Evolutionary conservation across 2,797 vertebrate genomes (phyloP), one percentile per base, ranked within the genome.

Genomic region (Agapornis canus): DNA sequence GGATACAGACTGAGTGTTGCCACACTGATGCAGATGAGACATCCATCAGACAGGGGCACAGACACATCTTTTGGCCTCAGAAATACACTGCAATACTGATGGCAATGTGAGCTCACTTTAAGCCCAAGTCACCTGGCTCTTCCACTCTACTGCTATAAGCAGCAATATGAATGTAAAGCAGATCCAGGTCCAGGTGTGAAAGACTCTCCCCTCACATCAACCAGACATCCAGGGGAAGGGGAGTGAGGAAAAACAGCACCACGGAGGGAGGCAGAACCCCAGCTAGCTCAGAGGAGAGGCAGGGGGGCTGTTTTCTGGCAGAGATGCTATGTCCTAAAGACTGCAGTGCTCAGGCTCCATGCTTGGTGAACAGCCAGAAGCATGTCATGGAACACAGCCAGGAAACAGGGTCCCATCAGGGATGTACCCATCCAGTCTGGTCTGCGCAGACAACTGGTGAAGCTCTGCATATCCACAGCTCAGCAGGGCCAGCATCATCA

Each of bases 381-480:
- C 1, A 0, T 7, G 2, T 14, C 20, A n/a, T 1, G 5, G 61
- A 80, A 71, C 19, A 59, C 39, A 75, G 48, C 6, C 37, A 49
- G 71, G 59, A 39, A 65, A 72, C 1, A 48, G 45, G 5, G 10
- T 77, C 31, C 10, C 21, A 49, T 11, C 19, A 73, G 35, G 31
- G 75, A 43, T 13, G 29, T 18, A 54, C 27, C 35, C 26, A 15
- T 32, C 45, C 35, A 25, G 87, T 27, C 40, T 81, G 57, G 70
- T 19, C 31, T 42, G n/a, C 3, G 1, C 2, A 6, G 18, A 49
- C 12, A 16, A 39, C 27, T 35, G 27, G 39, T 63, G 56, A 59
- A 80, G 45, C 25, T 42, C 72, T 69, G 60, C 9, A 25, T 1
- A 65, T 49, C 68, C 72, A 6, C 25, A n/a, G 57, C 81, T 84